These are phyloP conservation scores for Menidia menidia DNA, from an alignment of 2,797 vertebrate genomes.

Conservation along the genomic window DNA sequence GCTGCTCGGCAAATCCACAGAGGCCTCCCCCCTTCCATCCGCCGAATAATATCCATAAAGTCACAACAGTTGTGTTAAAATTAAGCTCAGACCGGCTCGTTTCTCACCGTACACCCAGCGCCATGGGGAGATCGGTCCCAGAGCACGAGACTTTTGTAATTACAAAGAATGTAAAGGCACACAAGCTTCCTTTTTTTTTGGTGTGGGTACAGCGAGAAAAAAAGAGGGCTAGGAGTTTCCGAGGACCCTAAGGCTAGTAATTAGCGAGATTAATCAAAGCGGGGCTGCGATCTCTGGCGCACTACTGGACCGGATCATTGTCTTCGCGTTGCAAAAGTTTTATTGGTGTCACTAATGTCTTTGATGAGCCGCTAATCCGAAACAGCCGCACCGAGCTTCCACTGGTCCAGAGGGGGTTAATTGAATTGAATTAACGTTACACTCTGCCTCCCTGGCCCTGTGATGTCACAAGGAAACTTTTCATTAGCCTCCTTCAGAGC, in stretches of 20 bases:
- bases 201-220: conserved; percentile 46
- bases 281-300: conserved; percentile 72
- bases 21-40: conserved; percentile 51
- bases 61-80: conserved; percentile 46
- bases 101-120: conserved; percentile 43
- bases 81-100: conserved; percentile 38
- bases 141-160: conserved; percentile 76
- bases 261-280: conserved; percentile 84
- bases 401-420: conserved; percentile 73
- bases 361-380: conserved; percentile 79
- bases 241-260: conserved; percentile 81
- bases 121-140: conserved; percentile 61
- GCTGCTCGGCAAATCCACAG: conserved; percentile 59
- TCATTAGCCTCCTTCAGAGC: conserved; percentile 32
- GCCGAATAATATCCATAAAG: conserved; percentile 71
- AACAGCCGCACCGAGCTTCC: conserved; percentile 49
- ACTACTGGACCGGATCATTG: conserved; percentile 74
- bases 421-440: conserved; percentile 75
- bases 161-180: conserved; percentile 73
- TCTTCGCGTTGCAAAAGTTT: conserved; percentile 72
- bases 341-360: conserved; percentile 73
- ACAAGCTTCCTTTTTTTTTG: conserved; percentile 56
- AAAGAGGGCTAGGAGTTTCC: conserved; percentile 41
- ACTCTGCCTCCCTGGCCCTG: conserved; percentile 47
- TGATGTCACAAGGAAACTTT: conserved; percentile 70